Conservation (phyloP, 2,113 vertebrate species). For the Dolichotis patagonum region DNA sequence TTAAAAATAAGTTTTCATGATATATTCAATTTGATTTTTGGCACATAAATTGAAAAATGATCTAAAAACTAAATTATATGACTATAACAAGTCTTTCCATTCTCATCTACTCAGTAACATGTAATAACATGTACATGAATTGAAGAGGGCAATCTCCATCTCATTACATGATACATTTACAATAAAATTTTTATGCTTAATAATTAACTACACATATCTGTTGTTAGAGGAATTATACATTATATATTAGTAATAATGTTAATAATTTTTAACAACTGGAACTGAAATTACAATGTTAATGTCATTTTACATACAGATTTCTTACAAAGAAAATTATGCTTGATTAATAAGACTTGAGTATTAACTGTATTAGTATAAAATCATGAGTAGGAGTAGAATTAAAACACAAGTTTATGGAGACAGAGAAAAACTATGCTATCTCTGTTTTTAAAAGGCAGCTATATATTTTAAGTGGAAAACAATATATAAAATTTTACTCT, state of each 20-base stretch:
- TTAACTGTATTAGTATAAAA: background rate
- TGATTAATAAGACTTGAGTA: background rate
- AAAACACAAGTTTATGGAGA: background rate
- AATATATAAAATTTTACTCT: background rate
- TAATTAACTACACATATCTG: background rate
- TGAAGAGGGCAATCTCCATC: background rate
- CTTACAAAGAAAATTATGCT: background rate
- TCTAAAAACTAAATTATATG: background rate
- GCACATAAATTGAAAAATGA: background rate
- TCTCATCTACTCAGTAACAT: background rate
- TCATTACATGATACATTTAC: background rate
- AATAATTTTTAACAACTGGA: too few relatives aligned
- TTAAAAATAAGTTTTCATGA: background rate
- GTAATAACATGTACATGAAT: background rate
- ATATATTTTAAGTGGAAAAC: background rate
- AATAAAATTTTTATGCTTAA: constrained; percentile 7
- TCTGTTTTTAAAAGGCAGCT: background rate
- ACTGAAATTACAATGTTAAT: too few relatives aligned
- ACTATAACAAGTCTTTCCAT: background rate
- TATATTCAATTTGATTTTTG: background rate
- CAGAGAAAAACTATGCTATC: background rate
- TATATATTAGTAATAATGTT: background rate
- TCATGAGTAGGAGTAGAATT: background rate
- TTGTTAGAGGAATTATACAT: background rate
- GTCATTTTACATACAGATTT: background rate